These are phyloP conservation scores for Mohoua ochrocephala DNA, from an alignment of 2,113 vertebrate species.

Conservation along the genomic window DNA sequence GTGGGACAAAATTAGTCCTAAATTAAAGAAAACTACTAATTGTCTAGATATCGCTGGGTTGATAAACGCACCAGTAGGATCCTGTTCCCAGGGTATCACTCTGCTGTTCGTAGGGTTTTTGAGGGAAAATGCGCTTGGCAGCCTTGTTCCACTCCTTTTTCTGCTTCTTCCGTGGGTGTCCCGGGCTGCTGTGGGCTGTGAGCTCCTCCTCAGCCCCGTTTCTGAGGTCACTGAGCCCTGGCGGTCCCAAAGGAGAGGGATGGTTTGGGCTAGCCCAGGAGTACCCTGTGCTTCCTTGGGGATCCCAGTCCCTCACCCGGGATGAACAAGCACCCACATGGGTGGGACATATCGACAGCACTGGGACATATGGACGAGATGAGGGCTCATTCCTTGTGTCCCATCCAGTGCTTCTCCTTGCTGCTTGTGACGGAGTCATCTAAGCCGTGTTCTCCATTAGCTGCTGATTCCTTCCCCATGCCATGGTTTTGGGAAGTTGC, in stretches of 20 bases:
- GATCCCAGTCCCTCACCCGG: background rate
- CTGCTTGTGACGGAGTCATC: background rate
- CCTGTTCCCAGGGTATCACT: background rate
- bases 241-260: background rate
- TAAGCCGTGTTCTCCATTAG: background rate
- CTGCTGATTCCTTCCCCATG: background rate
- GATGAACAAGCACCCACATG: background rate
- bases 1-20: constrained; percentile 62
- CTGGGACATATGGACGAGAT: accelerated
- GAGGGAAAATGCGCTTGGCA: background rate
- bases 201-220: background rate
- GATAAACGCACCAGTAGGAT: constrained; percentile 39
- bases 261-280: background rate
- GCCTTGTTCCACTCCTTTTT: background rate
- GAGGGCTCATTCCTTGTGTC: background rate
- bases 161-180: background rate
- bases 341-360: background rate
- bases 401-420: background rate
- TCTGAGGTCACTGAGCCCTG: background rate
- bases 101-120: background rate
- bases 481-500: background rate
- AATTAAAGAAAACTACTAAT: constrained; percentile 61
- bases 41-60: constrained; percentile 1
- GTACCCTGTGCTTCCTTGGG: background rate
- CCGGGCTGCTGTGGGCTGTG: background rate